Evolutionary conservation across 1,140 invertebrate species (phyloP).

Genomic region (Cotesia chilonis): DNA sequence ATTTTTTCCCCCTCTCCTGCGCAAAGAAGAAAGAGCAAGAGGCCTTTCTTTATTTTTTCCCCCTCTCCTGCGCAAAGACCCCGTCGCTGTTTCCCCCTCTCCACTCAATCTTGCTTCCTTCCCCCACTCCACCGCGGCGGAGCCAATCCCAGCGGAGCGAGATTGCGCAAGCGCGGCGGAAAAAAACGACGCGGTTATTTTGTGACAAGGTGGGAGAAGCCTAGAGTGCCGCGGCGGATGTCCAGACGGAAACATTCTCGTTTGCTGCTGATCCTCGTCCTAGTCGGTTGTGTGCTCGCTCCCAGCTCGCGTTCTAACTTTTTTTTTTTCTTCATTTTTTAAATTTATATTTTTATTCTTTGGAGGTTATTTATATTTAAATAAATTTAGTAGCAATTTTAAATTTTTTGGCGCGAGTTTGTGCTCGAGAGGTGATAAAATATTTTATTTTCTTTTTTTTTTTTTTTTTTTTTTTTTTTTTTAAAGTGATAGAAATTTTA

Average conservation of each 20-base stretch:
- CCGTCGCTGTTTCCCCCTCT: neutral
- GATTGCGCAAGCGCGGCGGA: slow-evolving; percentile 39
- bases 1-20: neutral
- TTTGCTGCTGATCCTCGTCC: slow-evolving; percentile 55
- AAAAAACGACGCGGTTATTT: slow-evolving; percentile 37
- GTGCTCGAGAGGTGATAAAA: neutral
- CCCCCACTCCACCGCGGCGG: neutral
- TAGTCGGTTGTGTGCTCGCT: slow-evolving; percentile 50
- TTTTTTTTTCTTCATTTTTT: slow-evolving; percentile 19
- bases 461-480: slow-evolving; percentile 28
- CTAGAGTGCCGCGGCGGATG: slow-evolving; percentile 56
- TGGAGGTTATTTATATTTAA: no score
- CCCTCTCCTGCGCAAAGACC: no score
- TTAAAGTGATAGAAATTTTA: neutral
- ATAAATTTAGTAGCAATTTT: no score
- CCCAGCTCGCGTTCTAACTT: neutral
- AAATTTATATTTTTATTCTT: neutral
- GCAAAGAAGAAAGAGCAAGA: neutral
- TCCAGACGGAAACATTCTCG: slow-evolving; percentile 54
- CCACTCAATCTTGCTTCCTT: neutral
- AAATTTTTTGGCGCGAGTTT: neutral
- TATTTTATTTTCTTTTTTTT: neutral
- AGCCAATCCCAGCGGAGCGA: slow-evolving; percentile 40
- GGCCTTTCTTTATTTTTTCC: no score
- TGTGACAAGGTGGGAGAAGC: slow-evolving; percentile 47